A percentile compares a stretch with the other conserved stretches of the same genome.
These are phyloP conservation scores for Pygocentrus nattereri DNA, from an alignment of 2,797 vertebrate genomes.

Conservation along the genomic window DNA sequence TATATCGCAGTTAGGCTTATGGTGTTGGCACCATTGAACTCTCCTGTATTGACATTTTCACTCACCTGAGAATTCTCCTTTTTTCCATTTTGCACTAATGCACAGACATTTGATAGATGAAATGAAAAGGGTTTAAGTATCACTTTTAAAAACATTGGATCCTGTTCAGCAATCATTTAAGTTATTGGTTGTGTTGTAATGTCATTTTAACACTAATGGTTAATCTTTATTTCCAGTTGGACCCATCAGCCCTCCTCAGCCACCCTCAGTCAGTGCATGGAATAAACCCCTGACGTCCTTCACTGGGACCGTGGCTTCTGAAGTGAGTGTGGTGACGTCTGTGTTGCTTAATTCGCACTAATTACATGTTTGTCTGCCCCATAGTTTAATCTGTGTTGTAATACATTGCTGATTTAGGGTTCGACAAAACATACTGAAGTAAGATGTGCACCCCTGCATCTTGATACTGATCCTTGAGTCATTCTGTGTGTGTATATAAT, in stretches of 20 bases:
- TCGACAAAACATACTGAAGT: neutral
- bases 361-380: neutral
- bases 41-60: too few species aligned
- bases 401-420: neutral
- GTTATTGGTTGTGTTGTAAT: neutral
- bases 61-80: too few species aligned
- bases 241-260: constrained; percentile 95
- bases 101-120: too few species aligned
- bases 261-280: constrained; percentile 97
- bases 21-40: too few species aligned
- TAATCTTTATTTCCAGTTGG: constrained; percentile 82
- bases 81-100: too few species aligned
- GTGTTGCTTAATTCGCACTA: neutral
- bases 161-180: neutral
- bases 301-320: constrained; percentile 84
- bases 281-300: constrained; percentile 98
- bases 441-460: too few species aligned
- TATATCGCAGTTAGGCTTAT: too few species aligned
- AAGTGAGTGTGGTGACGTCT: constrained; percentile 79
- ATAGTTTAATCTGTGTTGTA: neutral
- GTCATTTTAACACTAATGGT: neutral
- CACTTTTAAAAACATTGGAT: too few species aligned
- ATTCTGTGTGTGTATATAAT: neutral
- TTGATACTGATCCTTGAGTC: neutral
- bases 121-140: too few species aligned